Evolutionary conservation across 2,797 vertebrate genomes (phyloP), one percentile per base, ranked within the genome.

Genomic region (Lycodopsis pacificus): DNA sequence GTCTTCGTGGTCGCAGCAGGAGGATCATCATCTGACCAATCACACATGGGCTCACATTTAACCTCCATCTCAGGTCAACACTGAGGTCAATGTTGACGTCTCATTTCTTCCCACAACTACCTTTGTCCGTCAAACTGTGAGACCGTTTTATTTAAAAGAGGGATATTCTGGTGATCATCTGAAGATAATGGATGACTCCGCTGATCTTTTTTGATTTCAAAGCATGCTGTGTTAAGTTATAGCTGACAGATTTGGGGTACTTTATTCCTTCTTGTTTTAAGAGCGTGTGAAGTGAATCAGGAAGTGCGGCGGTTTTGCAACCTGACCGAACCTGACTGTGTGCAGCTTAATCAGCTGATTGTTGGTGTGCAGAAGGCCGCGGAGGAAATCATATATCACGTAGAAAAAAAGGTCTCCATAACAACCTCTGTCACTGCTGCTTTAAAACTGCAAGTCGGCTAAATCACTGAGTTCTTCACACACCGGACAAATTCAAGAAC

Each of bases 11-110:
- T 49, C 44, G 7, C 67, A 80, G 73, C 76, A 79, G 63, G 3
- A 76, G 25, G 49, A 68, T 76, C 64, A 25, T 84, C 88, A 80
- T 63, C 54, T 89, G 86, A 89, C 48, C 36, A 2, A 34, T 49
- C 6, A 36, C 80, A 66, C 49, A 54, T 0, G 4, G 3, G 32
- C 64, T 79, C 83, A 86, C 56, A 63, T 71, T 61, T 69, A 75
- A 84, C 59, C 59, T 78, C 57, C 25, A 27, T 36, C 49, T 44
- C 71, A 46, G 15, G 15, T 13, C 46, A 48, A 51, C 56, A 7
- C 25, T 3, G 53, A 71, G 62, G 32, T 30, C 27, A 17, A 7
- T 2, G 5, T 5, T 5, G 14, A 10, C 1, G 48, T 73, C 65
- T 73, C 22, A 58, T 12, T 53, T 44, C 63, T 46, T 57, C 54